phyloP scores from a whole-genome alignment of 2,888 invertebrate genomes.

The Drosophila eohydei region DNA sequence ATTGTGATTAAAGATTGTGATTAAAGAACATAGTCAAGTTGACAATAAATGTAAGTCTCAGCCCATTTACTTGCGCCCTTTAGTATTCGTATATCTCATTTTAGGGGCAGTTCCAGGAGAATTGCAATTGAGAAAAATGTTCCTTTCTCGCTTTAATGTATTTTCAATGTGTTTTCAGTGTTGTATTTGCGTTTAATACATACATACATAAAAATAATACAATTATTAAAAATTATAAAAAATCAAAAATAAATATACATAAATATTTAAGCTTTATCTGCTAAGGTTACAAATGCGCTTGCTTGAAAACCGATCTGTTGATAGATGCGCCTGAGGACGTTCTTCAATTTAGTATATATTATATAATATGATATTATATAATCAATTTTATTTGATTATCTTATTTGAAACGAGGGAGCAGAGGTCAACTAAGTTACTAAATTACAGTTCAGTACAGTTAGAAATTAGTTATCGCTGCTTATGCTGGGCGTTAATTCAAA shows the following conservation, averaged over 20 bases:
- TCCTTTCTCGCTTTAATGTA: neutral
- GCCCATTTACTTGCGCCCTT: neutral
- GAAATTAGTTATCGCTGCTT: constrained; percentile 65
- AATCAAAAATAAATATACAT: constrained; percentile 63
- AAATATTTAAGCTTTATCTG: constrained; percentile 46
- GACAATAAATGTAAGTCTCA: neutral
- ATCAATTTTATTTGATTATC: constrained; percentile 19
- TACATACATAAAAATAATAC: constrained; percentile 64
- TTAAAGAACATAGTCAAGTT: neutral
- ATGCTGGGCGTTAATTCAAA: constrained; percentile 24
- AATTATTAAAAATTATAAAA: constrained; percentile 53
- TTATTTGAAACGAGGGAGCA: constrained; percentile 18
- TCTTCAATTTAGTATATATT: constrained; percentile 10
- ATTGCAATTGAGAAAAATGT: neutral
- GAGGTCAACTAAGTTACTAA: constrained; percentile 47
- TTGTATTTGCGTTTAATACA: constrained; percentile 72
- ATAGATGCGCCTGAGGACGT: constrained; percentile 19
- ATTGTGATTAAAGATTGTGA: neutral
- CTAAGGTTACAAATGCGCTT: constrained; percentile 40
- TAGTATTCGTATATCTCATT: no score
- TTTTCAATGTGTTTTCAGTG: constrained; percentile 27
- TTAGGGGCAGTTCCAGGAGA: neutral
- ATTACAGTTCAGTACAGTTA: constrained; percentile 58
- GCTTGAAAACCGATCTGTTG: constrained; percentile 31
- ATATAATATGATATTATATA: constrained; percentile 20